Evolutionary conservation across 2,888 invertebrate species (phyloP).

Genomic region (Mesoligia furuncula): DNA sequence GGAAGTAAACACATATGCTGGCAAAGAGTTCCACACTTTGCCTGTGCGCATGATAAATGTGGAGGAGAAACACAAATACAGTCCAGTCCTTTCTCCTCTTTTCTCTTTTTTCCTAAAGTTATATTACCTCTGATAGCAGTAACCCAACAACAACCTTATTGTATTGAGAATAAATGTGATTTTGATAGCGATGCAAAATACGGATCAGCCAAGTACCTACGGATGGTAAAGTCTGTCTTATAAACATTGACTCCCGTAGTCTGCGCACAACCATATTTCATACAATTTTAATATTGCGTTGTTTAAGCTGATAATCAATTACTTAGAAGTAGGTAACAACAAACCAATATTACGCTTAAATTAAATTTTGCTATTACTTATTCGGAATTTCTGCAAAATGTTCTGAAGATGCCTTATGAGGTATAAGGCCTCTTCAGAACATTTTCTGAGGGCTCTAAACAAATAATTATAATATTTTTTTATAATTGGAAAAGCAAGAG

Average conservation of each 20-base stretch:
- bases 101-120: background rate
- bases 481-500: background rate
- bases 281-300: constrained; percentile 19
- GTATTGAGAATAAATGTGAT: background rate
- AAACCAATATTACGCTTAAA: constrained; percentile 42
- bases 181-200: background rate
- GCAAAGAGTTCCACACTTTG: background rate
- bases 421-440: too few species aligned
- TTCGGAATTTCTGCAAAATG: constrained; percentile 26
- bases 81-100: background rate
- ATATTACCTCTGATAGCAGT: too few species aligned
- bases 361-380: constrained; percentile 40
- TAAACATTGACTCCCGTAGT: background rate
- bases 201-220: background rate
- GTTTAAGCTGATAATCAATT: constrained; percentile 43
- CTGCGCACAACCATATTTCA: constrained; percentile 4
- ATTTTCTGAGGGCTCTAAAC: background rate
- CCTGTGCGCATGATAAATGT: background rate
- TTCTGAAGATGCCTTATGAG: constrained; percentile 1
- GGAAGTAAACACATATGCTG: too few species aligned
- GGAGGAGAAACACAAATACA: too few species aligned
- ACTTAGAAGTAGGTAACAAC: constrained; percentile 29
- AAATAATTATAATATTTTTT: constrained; percentile 40
- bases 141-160: background rate
- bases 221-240: too few species aligned